These are phyloP conservation scores for Bombus ignitus DNA, from an alignment of 1,140 invertebrate species.

Conservation along the genomic window DNA sequence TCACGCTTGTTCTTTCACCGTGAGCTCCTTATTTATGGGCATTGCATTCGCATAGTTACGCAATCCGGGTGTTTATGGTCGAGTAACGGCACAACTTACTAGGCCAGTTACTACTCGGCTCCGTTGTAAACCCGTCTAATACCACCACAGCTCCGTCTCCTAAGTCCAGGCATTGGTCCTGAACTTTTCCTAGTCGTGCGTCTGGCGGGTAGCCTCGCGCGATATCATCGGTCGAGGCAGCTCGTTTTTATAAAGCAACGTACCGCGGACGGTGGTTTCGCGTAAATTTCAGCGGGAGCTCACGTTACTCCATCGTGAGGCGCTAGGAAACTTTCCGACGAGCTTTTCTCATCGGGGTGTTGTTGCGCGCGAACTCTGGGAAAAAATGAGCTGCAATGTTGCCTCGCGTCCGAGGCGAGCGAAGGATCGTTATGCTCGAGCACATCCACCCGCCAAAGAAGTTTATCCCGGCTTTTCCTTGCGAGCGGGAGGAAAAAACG, in stretches of 20 bases:
- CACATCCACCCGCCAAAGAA: slow-evolving; percentile 47
- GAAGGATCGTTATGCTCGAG: slow-evolving; percentile 59
- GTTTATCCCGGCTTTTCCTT: slow-evolving; percentile 32
- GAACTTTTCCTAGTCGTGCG: slow-evolving; percentile 42
- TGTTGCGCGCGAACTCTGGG: slow-evolving; percentile 23
- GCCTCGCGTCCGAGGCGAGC: slow-evolving; percentile 13
- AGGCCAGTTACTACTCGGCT: slow-evolving; percentile 14
- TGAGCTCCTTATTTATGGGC: slow-evolving; percentile 58
- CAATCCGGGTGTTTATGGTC: slow-evolving; percentile 63
- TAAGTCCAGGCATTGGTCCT: background rate
- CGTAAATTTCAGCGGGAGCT: slow-evolving; percentile 32
- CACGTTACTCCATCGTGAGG: slow-evolving; percentile 2
- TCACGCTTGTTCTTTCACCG: background rate
- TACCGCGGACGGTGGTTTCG: slow-evolving; percentile 49
- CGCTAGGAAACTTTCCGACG: slow-evolving; percentile 69
- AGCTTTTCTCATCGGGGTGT: slow-evolving; percentile 61
- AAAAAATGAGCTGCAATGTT: slow-evolving; percentile 40
- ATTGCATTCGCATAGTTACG: slow-evolving; percentile 61
- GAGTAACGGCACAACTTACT: slow-evolving; percentile 56
- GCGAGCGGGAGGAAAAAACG: background rate
- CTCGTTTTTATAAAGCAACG: slow-evolving; percentile 63
- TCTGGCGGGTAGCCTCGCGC: background rate
- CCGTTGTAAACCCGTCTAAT: slow-evolving; percentile 21
- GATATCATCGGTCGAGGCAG: slow-evolving; percentile 27
- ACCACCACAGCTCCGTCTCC: background rate